A percentile compares a stretch with the other conserved stretches of the same genome.
Conservation (phyloP, 2,888 invertebrate genomes). For the Allygus modestus region DNA sequence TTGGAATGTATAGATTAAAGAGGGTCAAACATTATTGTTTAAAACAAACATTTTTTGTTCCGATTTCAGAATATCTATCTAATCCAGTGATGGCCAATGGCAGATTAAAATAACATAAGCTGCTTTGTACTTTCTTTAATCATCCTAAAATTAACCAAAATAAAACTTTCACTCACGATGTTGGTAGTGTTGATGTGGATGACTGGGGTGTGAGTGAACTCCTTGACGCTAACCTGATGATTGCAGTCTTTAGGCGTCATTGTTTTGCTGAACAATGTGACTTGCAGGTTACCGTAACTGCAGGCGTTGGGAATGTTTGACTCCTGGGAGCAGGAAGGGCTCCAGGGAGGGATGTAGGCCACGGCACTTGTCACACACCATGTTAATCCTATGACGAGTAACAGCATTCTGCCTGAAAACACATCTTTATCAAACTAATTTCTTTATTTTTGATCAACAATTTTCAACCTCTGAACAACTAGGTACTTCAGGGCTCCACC, state of each 20-base stretch:
- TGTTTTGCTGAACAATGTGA: background rate
- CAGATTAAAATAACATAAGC: too few species aligned
- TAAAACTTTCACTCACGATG: background rate
- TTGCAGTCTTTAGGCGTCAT: slow-evolving; percentile 26
- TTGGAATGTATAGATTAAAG: too few species aligned
- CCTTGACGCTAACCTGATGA: background rate
- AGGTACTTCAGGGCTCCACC: too few species aligned
- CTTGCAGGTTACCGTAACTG: slow-evolving; percentile 6
- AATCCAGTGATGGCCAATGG: too few species aligned
- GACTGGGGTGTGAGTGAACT: background rate
- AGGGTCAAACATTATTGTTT: too few species aligned
- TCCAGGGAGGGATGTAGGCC: background rate
- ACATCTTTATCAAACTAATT: background rate
- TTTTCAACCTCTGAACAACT: too few species aligned
- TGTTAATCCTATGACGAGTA: background rate
- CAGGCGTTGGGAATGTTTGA: slow-evolving; percentile 9
- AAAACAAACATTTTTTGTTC: too few species aligned
- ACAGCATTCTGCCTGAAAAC: slow-evolving; percentile 21
- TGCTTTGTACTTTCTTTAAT: too few species aligned
- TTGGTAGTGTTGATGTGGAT: slow-evolving; percentile 31
- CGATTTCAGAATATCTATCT: too few species aligned
- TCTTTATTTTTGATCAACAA: too few species aligned
- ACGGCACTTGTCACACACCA: slow-evolving; percentile 5
- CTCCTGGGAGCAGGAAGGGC: background rate
- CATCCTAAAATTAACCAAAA: too few species aligned